Evolutionary conservation across 2,888 invertebrate species (phyloP), one percentile per base, ranked within the genome.

Genomic region (Ophioninae sp.): DNA sequence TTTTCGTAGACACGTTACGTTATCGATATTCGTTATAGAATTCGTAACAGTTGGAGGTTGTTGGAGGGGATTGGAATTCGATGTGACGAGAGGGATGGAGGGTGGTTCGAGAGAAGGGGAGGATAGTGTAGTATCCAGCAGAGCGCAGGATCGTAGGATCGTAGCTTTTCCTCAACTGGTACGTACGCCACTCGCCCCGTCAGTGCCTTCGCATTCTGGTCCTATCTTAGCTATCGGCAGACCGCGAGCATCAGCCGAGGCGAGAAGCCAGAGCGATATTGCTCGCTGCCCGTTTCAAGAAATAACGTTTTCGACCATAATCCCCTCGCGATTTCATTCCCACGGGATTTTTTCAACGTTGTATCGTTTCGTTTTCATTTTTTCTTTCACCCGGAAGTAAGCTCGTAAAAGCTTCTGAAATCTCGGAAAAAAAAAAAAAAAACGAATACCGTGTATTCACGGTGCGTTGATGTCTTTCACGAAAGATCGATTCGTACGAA

Each of bases 111-210:
- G 30, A 37, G 62, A 7, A 59, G 59, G 41, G 59, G 39, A 23
- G 79, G 67, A 37, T 67, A 64, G 76, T 41, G 67, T 68, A 62
- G 23, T 67, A 67, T 39, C 41, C 68, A 37, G 64, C 59, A 86
- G 72, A 80, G 89, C 90, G 90, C 90, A 90, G 89, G 87, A 88
- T 90, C 90, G 87, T 85, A 87, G 89, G 86, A 89, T 89, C 88
- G 85, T 79, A 44, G 73, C 57, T 74, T 74, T 79, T 70, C 50
- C 70, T 57, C 61, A 59, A 67, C 72, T 70, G 41, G n/a, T 30
- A 73, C 62, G 44, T 79, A 30, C 70, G 21, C 37, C 65, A 57
- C 57, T 23, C 64, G 17, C 61, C 64, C 23, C 50, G 62, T 23
- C 78, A 62, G 62, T 70, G 57, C 64, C 56, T 41, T 62, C 56